Evolutionary conservation across 2,113 vertebrate species (phyloP).

Genomic region (Stomatorhinus ivindoensis): DNA sequence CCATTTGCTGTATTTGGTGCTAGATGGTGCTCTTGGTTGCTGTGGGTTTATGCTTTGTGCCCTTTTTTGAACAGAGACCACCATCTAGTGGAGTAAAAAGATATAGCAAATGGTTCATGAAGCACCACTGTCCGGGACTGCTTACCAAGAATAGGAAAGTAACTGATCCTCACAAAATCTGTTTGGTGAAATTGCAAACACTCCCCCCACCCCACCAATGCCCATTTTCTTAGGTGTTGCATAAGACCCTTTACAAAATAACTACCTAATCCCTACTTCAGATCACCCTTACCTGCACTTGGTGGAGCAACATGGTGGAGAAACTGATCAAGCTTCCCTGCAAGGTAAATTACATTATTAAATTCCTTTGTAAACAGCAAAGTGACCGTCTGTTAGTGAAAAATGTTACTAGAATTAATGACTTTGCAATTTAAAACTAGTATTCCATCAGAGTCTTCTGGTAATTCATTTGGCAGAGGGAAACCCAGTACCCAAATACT

Average conservation of each 20-base stretch:
- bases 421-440: neutral
- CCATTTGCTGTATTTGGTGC: neutral
- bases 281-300: slow-evolving; percentile 38
- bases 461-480: neutral
- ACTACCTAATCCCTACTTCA: neutral
- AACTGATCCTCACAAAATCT: neutral
- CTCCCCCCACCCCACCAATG: neutral
- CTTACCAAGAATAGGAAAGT: neutral
- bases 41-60: no score
- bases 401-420: neutral
- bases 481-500: neutral
- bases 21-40: neutral
- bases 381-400: neutral
- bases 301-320: neutral
- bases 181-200: neutral
- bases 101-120: neutral
- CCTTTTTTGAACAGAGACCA: no score
- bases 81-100: no score
- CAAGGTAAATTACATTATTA: neutral
- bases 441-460: neutral
- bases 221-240: neutral
- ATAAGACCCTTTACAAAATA: neutral
- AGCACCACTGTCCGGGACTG: neutral
- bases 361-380: neutral
- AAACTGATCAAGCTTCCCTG: neutral